Conservation (phyloP, 2,888 invertebrate species). For the Chrysotoxum bicinctum region DNA sequence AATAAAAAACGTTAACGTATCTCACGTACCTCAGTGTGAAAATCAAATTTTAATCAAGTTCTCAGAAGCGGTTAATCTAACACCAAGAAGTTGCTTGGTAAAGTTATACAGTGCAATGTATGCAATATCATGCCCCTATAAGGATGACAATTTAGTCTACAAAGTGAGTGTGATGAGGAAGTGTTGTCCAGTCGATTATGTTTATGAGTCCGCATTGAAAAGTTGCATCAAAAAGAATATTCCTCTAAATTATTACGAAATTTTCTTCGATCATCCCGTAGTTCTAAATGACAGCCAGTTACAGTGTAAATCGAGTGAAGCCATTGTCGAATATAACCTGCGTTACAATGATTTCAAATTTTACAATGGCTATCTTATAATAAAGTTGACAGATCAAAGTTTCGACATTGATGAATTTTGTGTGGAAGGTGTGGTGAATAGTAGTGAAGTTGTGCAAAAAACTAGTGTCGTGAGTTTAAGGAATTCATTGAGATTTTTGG, state of each 20-base stretch:
- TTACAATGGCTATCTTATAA: constrained; percentile 72
- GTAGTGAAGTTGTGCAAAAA: constrained; percentile 28
- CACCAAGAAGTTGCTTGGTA: constrained; percentile 73
- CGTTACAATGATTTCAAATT: constrained; percentile 75
- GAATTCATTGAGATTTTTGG: constrained; percentile 68
- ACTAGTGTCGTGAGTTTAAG: constrained; percentile 49
- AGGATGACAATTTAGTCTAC: constrained; percentile 59
- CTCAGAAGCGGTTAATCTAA: constrained; percentile 32
- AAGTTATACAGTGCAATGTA: constrained; percentile 73
- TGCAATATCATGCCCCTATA: constrained; percentile 74
- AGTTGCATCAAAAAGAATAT: constrained; percentile 74
- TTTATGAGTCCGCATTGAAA: constrained; percentile 74
- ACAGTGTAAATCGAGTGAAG: constrained; percentile 75
- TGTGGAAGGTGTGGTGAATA: constrained; percentile 76
- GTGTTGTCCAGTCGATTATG: constrained; percentile 78
- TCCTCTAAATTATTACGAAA: constrained; percentile 75
- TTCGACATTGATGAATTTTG: constrained; percentile 76
- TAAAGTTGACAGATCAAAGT: constrained; percentile 70
- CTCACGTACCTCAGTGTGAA: constrained; percentile 54
- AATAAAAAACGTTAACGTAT: constrained; percentile 36
- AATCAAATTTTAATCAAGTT: constrained; percentile 47
- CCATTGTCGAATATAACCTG: constrained; percentile 78
- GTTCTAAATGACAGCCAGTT: constrained; percentile 76
- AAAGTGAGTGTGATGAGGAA: constrained; percentile 77
- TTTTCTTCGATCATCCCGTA: constrained; percentile 75